Evolutionary conservation across 2,797 vertebrate genomes (phyloP), one percentile per base, ranked within the genome.

Genomic region (Chaenodraco wilsoni): DNA sequence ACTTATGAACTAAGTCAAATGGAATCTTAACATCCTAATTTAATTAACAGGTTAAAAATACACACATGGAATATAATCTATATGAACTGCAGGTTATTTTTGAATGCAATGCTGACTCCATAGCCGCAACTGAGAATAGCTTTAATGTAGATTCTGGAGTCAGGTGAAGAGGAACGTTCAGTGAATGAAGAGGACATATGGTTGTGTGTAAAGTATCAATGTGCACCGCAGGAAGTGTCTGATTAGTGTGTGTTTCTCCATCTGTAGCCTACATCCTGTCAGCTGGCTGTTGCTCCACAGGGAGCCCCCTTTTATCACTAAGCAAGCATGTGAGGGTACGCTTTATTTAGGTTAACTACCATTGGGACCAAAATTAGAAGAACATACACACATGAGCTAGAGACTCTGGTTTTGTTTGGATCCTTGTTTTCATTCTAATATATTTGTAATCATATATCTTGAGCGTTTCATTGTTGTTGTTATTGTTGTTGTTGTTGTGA

Each of bases 221-320:
- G 72, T 81, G 72, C 61, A 78, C 55, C 21, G 31, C 76, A 79
- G 72, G 70, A 88, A 83, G 73, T 79, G 61, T 87, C 69, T 91
- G 81, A 83, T 87, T 84, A 82, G 73, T 64, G 78, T 83, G 80
- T 75, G 81, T 85, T 84, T 83, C 83, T 77, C 82, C 82, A 79
- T 79, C 71, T 88, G 82, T 59, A 69, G 76, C 66, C 75, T 61
- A 84, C 85, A 92, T 92, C 87, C 89, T 92, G 85, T 87, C 83
- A 84, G 83, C 81, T 82, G 76, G 63, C 69, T 75, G 51, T 23
- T 73, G 65, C 83, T 72, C 84, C 64, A 69, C 69, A 62, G 83
- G 84, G 71, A 87, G 72, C 69, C 45, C 6, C 17, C 78, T 87
- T 84, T 81, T 80, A 83, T 82, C 72, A 66, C 73, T 41, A 27